Percentiles rank a stretch among this genome's conserved stretches.
Conservation (phyloP, 2,797 vertebrate species). For the Novumbra hubbsi region DNA sequence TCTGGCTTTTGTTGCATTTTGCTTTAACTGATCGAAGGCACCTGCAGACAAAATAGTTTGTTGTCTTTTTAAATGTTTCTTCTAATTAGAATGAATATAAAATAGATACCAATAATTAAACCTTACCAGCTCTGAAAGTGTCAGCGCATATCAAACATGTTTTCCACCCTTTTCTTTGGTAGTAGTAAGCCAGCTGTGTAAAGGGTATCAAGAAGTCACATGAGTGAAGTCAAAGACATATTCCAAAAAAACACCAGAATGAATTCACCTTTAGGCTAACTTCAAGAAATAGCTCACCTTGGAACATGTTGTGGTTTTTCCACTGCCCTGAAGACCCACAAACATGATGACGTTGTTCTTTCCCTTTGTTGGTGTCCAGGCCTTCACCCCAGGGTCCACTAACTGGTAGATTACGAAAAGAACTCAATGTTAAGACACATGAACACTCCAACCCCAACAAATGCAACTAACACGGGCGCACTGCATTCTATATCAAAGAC, state of each 20-base stretch:
- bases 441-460: background rate
- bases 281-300: conserved; percentile 77
- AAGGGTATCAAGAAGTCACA: conserved; percentile 12
- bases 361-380: conserved; percentile 98
- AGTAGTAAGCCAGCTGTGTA: conserved; percentile 91
- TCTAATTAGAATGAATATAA: background rate
- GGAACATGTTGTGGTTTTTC: conserved; percentile 97
- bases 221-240: background rate
- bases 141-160: conserved; percentile 98
- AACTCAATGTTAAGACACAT: background rate
- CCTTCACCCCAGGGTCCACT: conserved; percentile 97
- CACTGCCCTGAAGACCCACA: conserved; percentile 96
- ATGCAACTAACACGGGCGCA: background rate
- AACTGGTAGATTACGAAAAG: conserved; percentile 72
- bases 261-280: background rate
- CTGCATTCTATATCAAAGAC: background rate
- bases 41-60: conserved; percentile 66
- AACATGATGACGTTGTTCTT: conserved; percentile 99
- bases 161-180: conserved; percentile 99
- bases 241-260: background rate
- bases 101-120: background rate
- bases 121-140: conserved; percentile 95
- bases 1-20: conserved; percentile 98
- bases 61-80: background rate
- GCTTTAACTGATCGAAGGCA: conserved; percentile 97